Evolutionary conservation across 2,888 invertebrate species (phyloP).

Genomic region (Augochlorella aurata): DNA sequence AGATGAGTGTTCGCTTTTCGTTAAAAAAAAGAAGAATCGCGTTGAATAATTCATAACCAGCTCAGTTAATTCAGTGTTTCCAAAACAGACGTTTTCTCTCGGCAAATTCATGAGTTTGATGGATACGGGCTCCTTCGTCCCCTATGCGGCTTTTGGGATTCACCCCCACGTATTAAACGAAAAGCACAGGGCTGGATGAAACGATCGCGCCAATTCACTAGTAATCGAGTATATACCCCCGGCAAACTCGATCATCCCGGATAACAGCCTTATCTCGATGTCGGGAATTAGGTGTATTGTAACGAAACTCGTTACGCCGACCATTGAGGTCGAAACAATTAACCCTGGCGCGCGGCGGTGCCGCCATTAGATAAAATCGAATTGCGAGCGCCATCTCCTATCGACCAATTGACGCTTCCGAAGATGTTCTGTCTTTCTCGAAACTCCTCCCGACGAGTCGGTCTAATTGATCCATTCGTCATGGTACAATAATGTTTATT

Average conservation of each 20-base stretch:
- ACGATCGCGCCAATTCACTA: constrained; percentile 71
- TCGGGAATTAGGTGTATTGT: constrained; percentile 73
- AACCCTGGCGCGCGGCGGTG: constrained; percentile 32
- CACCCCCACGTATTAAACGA: constrained; percentile 51
- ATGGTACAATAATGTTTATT: too few species aligned
- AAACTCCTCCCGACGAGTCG: neutral
- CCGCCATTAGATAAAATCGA: constrained; percentile 35
- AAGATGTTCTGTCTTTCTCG: neutral
- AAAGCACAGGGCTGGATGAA: constrained; percentile 59
- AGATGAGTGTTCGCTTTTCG: neutral
- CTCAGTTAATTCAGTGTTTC: constrained; percentile 75
- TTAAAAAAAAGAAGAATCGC: constrained; percentile 15
- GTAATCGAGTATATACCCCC: constrained; percentile 70
- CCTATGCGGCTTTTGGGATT: constrained; percentile 43
- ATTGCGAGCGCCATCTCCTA: constrained; percentile 15
- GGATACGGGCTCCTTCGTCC: constrained; percentile 65
- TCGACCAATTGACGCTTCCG: constrained; percentile 22
- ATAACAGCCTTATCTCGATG: constrained; percentile 76
- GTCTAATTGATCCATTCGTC: neutral
- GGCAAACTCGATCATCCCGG: constrained; percentile 69
- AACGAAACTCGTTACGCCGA: constrained; percentile 65
- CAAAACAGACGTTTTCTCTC: constrained; percentile 67
- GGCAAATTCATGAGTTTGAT: constrained; percentile 29
- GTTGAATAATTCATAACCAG: constrained; percentile 72
- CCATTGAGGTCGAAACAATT: constrained; percentile 73